Percentiles rank a stretch among this genome's conserved stretches.
Conservation (phyloP, 2,888 invertebrate species). For the Sphaeridia pumilis region DNA sequence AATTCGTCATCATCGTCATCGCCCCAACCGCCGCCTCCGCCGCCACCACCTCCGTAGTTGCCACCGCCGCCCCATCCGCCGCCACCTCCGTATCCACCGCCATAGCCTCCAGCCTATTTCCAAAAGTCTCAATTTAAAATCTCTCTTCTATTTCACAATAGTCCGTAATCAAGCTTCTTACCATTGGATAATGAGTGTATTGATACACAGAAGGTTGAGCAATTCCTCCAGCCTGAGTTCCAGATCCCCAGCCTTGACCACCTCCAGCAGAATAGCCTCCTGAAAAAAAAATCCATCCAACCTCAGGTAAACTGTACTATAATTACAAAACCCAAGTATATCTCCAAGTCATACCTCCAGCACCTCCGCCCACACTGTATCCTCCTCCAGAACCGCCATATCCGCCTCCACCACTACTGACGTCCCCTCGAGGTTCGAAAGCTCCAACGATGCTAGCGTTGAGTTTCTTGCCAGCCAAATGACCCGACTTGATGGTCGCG, state of each 20-base stretch:
- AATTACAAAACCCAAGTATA: too few relatives aligned
- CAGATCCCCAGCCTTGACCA: constrained; percentile 1
- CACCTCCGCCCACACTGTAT: constrained; percentile 9
- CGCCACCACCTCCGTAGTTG: constrained; percentile 4
- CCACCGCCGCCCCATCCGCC: constrained; percentile 10
- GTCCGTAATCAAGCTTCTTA: not conserved
- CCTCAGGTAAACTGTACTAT: too few relatives aligned
- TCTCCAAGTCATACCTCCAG: too few relatives aligned
- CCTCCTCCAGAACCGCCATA: constrained; percentile 8
- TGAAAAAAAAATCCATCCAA: not conserved
- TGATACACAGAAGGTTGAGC: constrained; percentile 15
- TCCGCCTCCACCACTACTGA: constrained; percentile 13
- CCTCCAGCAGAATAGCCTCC: constrained; percentile 10
- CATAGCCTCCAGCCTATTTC: not conserved
- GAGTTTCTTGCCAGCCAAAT: constrained; percentile 6
- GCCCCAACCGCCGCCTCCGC: not conserved
- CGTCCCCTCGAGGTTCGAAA: constrained; percentile 14
- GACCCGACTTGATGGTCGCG: constrained; percentile 2
- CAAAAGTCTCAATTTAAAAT: not conserved
- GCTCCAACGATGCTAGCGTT: not conserved
- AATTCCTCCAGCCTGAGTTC: constrained; percentile 10
- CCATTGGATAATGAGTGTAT: constrained; percentile 17
- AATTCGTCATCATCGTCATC: constrained; percentile 11
- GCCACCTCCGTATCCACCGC: constrained; percentile 2
- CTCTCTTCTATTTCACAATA: not conserved